Evolutionary conservation across 2,888 invertebrate species (phyloP).

Genomic region (Philhelius pedissequus): DNA sequence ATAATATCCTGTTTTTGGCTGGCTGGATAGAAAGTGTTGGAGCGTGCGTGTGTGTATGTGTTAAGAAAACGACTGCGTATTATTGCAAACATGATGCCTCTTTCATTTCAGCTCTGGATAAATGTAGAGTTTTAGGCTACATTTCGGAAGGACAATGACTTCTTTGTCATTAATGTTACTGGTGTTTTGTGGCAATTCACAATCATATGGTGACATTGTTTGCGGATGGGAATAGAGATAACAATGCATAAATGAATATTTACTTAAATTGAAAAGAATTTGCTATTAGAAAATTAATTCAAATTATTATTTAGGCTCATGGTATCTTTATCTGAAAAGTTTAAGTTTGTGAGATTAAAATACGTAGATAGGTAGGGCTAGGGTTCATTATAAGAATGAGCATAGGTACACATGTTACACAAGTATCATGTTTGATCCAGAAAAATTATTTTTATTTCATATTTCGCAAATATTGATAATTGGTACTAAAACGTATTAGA

Average conservation of each 20-base stretch:
- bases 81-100: conserved; percentile 42
- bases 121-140: conserved; percentile 47
- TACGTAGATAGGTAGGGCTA: no score
- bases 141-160: conserved; percentile 62
- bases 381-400: no score
- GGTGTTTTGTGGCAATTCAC: conserved; percentile 53
- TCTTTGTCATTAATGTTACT: conserved; percentile 48
- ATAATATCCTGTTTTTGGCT: conserved; percentile 13
- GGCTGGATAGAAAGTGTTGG: conserved; percentile 10
- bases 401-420: no score
- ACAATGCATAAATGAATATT: conserved; percentile 25
- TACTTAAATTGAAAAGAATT: conserved; percentile 12
- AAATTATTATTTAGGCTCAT: background rate
- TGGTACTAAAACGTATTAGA: no score
- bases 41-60: background rate
- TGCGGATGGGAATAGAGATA: background rate
- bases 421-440: no score
- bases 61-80: conserved; percentile 41
- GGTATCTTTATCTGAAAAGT: background rate
- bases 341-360: background rate
- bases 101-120: conserved; percentile 20
- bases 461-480: no score
- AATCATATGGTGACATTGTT: conserved; percentile 21
- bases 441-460: no score
- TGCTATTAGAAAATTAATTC: background rate